These are phyloP conservation scores for Electrophaes corylata DNA, from an alignment of 2,888 invertebrate genomes.

Conservation along the genomic window DNA sequence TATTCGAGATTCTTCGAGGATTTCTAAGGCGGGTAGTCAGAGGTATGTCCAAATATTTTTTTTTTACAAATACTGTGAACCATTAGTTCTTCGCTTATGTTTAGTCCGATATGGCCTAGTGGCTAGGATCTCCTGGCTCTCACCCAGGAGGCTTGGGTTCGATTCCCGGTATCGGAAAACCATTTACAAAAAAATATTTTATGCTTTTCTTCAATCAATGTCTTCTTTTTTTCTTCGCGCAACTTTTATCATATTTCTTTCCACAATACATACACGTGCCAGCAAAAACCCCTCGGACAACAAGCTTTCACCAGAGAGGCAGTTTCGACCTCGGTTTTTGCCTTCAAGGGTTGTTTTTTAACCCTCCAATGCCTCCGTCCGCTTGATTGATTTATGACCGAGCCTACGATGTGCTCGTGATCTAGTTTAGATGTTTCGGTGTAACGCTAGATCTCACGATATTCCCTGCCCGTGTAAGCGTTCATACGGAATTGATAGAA, in stretches of 20 bases:
- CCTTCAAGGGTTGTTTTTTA: constrained; percentile 55
- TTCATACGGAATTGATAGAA: constrained; percentile 41
- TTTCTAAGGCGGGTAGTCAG: too few species aligned
- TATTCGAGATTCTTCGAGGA: too few species aligned
- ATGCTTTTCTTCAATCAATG: neutral
- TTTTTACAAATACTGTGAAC: too few species aligned
- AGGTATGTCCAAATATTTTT: too few species aligned
- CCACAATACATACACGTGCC: constrained; percentile 26
- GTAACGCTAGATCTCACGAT: constrained; percentile 20
- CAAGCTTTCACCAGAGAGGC: constrained; percentile 37
- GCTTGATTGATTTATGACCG: constrained; percentile 65
- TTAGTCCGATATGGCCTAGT: constrained; percentile 30
- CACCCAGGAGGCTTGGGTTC: constrained; percentile 87
- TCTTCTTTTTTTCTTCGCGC: constrained; percentile 8
- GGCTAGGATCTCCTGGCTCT: constrained; percentile 80
- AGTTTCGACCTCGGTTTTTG: constrained; percentile 55
- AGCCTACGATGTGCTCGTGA: constrained; percentile 43
- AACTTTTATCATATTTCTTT: constrained; percentile 33
- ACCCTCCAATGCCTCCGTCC: constrained; percentile 48
- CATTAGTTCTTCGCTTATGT: too few species aligned
- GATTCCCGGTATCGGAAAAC: constrained; percentile 82
- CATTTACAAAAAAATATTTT: neutral
- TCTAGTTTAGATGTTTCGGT: constrained; percentile 57
- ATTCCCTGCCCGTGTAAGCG: constrained; percentile 27
- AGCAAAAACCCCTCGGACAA: constrained; percentile 45